These are phyloP conservation scores for Tachuris rubrigastra DNA, from an alignment of 2,113 vertebrate genomes.

Conservation along the genomic window DNA sequence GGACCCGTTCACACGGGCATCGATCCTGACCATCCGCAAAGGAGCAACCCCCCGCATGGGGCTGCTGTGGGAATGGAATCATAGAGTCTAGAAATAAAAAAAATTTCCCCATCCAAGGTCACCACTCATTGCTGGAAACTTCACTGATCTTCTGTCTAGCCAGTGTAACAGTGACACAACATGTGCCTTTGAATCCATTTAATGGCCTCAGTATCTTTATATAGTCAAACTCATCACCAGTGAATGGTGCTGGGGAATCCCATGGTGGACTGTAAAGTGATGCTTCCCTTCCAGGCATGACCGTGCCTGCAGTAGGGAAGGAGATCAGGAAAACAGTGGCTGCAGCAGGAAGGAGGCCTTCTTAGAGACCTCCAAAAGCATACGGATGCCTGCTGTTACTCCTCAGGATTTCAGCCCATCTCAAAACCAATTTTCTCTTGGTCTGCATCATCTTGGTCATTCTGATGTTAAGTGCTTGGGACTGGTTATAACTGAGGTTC, in stretches of 20 bases:
- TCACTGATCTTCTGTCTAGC: background rate
- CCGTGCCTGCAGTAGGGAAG: background rate
- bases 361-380: background rate
- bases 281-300: background rate
- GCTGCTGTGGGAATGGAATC: background rate
- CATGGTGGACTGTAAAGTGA: background rate
- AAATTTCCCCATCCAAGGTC: rapidly evolving
- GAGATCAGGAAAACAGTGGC: background rate
- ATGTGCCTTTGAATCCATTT: background rate
- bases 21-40: rapidly evolving
- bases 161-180: background rate
- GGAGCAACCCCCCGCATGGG: rapidly evolving
- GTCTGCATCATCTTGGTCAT: background rate
- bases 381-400: background rate
- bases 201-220: background rate
- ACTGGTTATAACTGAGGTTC: background rate
- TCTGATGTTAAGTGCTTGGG: background rate
- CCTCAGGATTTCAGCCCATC: background rate
- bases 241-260: background rate
- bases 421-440: background rate
- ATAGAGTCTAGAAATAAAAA: background rate
- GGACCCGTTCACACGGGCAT: background rate
- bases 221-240: background rate
- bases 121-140: background rate
- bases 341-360: background rate